These are phyloP conservation scores for Spondyliosoma cantharus DNA, from an alignment of 2,797 vertebrate genomes.

Conservation along the genomic window DNA sequence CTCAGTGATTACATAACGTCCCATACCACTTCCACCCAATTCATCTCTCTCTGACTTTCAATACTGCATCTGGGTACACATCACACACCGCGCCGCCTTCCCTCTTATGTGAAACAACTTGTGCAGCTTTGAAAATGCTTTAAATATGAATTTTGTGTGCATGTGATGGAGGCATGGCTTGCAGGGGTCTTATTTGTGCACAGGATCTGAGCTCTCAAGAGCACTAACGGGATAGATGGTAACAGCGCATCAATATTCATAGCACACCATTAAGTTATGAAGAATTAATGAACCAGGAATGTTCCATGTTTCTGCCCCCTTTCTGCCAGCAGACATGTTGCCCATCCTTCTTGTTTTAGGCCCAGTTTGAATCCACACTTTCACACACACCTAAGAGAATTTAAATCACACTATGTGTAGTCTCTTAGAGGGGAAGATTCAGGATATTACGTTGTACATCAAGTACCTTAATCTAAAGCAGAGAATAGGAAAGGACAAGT, in stretches of 20 bases:
- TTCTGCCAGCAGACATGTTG: constrained; percentile 41
- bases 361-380: constrained; percentile 12
- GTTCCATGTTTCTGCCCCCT: constrained; percentile 50
- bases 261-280: constrained; percentile 78
- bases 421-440: not conserved
- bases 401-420: not conserved
- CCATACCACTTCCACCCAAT: constrained; percentile 61
- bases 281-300: constrained; percentile 78
- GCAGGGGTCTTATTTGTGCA: constrained; percentile 53
- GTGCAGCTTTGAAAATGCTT: constrained; percentile 51
- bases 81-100: not conserved
- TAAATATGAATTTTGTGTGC: constrained; percentile 51
- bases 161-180: constrained; percentile 37
- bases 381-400: not conserved
- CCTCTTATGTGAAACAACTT: constrained; percentile 67
- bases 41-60: constrained; percentile 63
- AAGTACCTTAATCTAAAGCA: not conserved
- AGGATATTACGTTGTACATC: not conserved
- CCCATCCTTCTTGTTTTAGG: constrained; percentile 1
- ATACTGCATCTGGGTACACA: constrained; percentile 58
- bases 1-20: constrained; percentile 72
- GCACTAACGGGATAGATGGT: constrained; percentile 71
- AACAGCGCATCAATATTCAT: constrained; percentile 82
- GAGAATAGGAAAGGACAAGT: constrained; percentile 9
- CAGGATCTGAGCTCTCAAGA: constrained; percentile 58